Percentiles rank a stretch among this genome's conserved stretches.
Conservation (phyloP, 2,113 vertebrate species). For the Platanista minor region DNA sequence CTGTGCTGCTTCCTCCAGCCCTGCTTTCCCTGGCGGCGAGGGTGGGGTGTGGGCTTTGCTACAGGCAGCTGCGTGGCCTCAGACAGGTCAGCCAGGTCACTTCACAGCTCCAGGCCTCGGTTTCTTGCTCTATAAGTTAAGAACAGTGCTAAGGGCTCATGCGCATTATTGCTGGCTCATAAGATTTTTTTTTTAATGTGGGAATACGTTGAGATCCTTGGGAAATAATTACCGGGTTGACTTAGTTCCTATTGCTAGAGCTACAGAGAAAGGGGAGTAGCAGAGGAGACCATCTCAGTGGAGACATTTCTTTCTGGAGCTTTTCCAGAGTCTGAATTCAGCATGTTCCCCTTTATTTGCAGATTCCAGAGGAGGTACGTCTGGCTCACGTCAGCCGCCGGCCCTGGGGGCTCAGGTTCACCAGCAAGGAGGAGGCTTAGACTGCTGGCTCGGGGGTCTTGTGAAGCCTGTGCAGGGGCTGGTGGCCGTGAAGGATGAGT, state of each 20-base stretch:
- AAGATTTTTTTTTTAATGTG: neutral
- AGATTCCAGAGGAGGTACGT: constrained; percentile 85
- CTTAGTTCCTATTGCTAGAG: neutral
- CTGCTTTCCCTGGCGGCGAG: neutral
- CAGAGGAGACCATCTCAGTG: neutral
- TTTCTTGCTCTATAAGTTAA: neutral
- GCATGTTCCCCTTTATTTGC: constrained; percentile 37
- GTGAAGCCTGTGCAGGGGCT: neutral
- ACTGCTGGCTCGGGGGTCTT: neutral
- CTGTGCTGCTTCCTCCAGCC: neutral
- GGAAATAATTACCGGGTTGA: neutral
- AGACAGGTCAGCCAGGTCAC: neutral
- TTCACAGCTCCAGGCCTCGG: neutral
- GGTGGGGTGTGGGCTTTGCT: neutral
- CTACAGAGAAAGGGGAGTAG: neutral
- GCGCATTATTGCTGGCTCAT: accelerated
- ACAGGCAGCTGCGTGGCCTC: neutral
- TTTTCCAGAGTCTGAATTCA: neutral
- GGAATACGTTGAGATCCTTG: neutral
- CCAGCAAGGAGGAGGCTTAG: neutral
- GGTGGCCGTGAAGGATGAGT: neutral
- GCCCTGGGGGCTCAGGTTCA: neutral
- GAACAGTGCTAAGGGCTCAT: neutral
- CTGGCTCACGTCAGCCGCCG: accelerated
- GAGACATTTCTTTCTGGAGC: accelerated